Base-by-base conservation (phyloP, 2,888 invertebrate species). In the Sepiola atlantica region DNA sequence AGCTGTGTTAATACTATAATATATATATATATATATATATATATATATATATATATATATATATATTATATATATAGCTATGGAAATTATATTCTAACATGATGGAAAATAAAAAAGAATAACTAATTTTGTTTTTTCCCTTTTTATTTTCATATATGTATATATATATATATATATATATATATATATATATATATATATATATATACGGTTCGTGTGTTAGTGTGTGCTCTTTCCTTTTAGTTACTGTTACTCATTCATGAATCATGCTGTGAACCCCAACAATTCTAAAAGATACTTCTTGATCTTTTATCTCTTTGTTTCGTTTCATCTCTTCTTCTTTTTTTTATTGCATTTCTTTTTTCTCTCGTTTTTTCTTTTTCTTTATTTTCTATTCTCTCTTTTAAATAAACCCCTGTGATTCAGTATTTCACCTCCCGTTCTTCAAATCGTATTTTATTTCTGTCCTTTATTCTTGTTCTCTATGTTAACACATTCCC, bases 151-250 rank as follows among this genome's bases (percentile, higher is more conserved):
- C n/a, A 91, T 32, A 35, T 35, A 91, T 91, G 32, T 91, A 91
- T 91, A 91, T 91, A 91, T 91, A 91, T 91, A 91, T 91, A 91
- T 91, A 91, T 91, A 91, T 91, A 91, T 91, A 91, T 91, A 91
- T 91, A 91, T 91, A 91, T 91, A 91, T 91, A 32, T 91, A 32
- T 91, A 32, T 91, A 32, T 91, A 32, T 91, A 32, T 91, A 32
- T 91, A 32, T 91, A 32, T 91, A 8, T 91, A 32, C 14, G 20
- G 21, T 91, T 6, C 16, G 28, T 20, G 12, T 91, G 45, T 35
- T 24, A 1, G 28, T 35, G 45, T 35, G 45, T 91, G 35, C 0
- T 35, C 14, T 10, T 10, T 16, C 20, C 2, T 35, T 91, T 91
- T 32, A 10, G 14, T 32, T 18, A 3, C 20, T 24, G 61, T 61